phyloP scores from a whole-genome alignment of 1,140 invertebrate species.

The Pachypeltis micranthus region DNA sequence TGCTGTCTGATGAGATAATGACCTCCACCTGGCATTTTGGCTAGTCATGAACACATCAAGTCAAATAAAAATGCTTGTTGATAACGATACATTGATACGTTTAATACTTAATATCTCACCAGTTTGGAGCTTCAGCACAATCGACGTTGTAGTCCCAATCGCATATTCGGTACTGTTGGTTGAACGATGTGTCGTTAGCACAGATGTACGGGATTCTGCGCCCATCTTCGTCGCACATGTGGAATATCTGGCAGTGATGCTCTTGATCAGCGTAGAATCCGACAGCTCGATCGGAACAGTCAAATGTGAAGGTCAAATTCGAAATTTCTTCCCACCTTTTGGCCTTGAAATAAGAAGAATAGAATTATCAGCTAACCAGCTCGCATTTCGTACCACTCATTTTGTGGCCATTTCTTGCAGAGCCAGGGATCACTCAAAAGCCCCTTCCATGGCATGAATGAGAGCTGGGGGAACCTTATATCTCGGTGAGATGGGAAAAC shows the following conservation, averaged over 20 bases:
- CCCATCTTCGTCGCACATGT: slow-evolving; percentile 51
- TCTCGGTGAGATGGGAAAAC: not conserved
- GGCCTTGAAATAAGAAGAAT: slow-evolving; percentile 27
- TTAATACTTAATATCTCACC: slow-evolving; percentile 29
- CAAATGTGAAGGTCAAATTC: slow-evolving; percentile 48
- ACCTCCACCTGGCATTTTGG: too few species aligned
- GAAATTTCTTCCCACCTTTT: slow-evolving; percentile 49
- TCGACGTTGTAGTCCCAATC: slow-evolving; percentile 49
- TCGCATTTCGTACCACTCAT: not conserved
- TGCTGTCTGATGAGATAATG: too few species aligned
- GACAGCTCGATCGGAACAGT: slow-evolving; percentile 42
- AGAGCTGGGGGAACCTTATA: not conserved
- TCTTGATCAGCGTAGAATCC: slow-evolving; percentile 51
- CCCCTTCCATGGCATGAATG: not conserved
- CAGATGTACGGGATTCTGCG: slow-evolving; percentile 47
- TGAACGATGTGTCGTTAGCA: slow-evolving; percentile 47
- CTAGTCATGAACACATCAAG: too few species aligned
- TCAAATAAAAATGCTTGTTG: not conserved
- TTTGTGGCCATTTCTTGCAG: not conserved
- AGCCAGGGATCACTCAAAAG: not conserved
- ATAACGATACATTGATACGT: not conserved
- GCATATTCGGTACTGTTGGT: slow-evolving; percentile 47
- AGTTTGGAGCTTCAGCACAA: slow-evolving; percentile 41
- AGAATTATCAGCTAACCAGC: not conserved
- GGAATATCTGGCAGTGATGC: slow-evolving; percentile 51